Conservation (phyloP, 2,797 vertebrate species). For the Anolis apletophallus region DNA sequence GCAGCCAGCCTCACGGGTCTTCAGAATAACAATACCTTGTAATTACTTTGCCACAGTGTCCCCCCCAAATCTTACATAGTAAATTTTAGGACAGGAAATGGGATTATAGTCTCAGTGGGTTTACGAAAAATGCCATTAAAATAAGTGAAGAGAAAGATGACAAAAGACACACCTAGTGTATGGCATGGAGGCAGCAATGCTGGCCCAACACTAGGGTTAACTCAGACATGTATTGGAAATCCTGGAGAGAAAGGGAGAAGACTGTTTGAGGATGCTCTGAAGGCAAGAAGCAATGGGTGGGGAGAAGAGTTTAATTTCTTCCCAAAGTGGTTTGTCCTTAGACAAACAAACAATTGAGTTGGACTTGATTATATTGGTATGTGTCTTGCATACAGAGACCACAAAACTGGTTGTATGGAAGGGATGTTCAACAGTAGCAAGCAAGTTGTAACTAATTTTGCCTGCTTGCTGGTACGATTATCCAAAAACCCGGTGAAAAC, state of each 20-base stretch:
- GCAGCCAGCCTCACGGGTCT: constrained; percentile 46
- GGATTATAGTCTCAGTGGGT: constrained; percentile 53
- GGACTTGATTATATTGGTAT: background rate
- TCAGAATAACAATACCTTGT: constrained; percentile 60
- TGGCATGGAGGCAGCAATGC: background rate
- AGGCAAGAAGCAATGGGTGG: background rate
- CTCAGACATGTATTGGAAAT: background rate
- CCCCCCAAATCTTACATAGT: too few species aligned
- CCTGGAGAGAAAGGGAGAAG: background rate
- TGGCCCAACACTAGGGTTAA: background rate
- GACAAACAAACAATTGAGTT: background rate
- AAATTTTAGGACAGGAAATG: too few species aligned
- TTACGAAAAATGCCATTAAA: background rate
- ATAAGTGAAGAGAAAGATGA: background rate
- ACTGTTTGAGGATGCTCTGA: background rate
- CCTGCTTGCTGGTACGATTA: too few species aligned
- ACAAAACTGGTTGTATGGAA: too few species aligned
- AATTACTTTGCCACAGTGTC: constrained; percentile 71
- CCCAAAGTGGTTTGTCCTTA: background rate
- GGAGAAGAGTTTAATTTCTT: background rate
- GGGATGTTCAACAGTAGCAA: too few species aligned
- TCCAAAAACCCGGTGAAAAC: too few species aligned
- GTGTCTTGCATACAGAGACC: background rate
- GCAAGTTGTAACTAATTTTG: too few species aligned
- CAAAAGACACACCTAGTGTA: background rate